Base-by-base conservation (phyloP, 2,888 invertebrate genomes). In the Macrosoma leucophasiata region DNA sequence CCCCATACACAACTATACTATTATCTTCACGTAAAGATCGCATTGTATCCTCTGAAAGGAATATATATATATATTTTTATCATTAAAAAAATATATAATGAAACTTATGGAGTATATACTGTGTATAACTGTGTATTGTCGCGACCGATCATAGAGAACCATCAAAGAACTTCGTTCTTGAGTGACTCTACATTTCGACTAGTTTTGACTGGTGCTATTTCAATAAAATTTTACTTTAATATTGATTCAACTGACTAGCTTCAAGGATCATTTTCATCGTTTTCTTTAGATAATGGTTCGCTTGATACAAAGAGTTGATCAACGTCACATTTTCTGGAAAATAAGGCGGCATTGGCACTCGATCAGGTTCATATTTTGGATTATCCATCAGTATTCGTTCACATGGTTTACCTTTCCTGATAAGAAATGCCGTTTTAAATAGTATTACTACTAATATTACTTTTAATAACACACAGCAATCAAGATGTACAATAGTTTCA, bases 1-100 rank as follows among this genome's bases (percentile, higher is more conserved):
- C 84, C 0, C 94, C 93, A 57, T 93, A 92, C 1, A 94, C 86
- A 0, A 93, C 65, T 14, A 90, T 66, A 11, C 48, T 71, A 26
- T 71, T 72, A 0, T 49, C 36, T 2, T 34, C 33, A 27, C 58
- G 55, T 1, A 76, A 38, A 10, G 46, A 44, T n/a, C 40, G 14
- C 1, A 25, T 13, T 21, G 46, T 46, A 1, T 62, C 50, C 36
- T 58, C 65, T 68, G 9, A 9, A 41, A 42, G 23, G 10, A 29
- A n/a, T 10, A 26, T 21, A n/a, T n/a, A n/a, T n/a, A n/a, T n/a
- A n/a, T n/a, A n/a, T n/a, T n/a, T n/a, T n/a, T n/a, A n/a, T n/a
- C n/a, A n/a, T n/a, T n/a, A n/a, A n/a, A n/a, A n/a, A n/a, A n/a
- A n/a, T n/a, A n/a, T n/a, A n/a, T n/a, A n/a, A n/a, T n/a, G n/a